Conservation (phyloP, 2,797 vertebrate genomes). For the Myotis myotis region DNA sequence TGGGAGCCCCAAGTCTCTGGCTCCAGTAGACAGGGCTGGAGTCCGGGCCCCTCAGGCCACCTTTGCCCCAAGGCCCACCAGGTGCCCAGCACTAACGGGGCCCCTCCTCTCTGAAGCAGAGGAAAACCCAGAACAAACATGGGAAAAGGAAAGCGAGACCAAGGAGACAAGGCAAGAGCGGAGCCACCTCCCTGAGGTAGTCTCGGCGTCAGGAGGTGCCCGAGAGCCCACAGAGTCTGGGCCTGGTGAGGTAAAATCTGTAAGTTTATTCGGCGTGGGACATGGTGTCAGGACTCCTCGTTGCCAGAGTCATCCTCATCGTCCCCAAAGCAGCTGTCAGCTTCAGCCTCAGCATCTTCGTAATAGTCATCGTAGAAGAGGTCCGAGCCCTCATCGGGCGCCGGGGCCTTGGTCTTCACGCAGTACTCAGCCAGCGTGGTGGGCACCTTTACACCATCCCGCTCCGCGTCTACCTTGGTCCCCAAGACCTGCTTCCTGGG, state of each 20-base stretch:
- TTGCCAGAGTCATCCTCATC: conserved; percentile 94
- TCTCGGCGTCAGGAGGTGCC: conserved; percentile 51
- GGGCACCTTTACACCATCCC: conserved; percentile 96
- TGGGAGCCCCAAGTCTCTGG: not conserved
- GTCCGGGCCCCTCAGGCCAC: not conserved
- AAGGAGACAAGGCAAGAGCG: not conserved
- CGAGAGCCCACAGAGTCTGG: conserved; percentile 73
- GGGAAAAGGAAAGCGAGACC: not conserved
- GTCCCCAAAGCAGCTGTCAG: conserved; percentile 93
- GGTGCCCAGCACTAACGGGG: not conserved
- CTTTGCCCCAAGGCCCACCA: not conserved
- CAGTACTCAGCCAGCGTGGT: conserved; percentile 96
- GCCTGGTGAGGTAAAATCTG: conserved; percentile 82
- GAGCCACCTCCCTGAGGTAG: conserved; percentile 66
- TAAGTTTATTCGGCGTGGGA: conserved; percentile 70
- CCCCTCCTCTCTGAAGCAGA: not conserved
- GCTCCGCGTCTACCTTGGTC: conserved; percentile 94
- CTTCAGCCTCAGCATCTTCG: conserved; percentile 92
- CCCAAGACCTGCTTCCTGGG: conserved; percentile 95
- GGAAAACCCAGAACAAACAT: not conserved
- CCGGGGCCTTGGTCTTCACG: conserved; percentile 92
- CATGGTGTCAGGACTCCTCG: conserved; percentile 92
- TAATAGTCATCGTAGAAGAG: conserved; percentile 97
- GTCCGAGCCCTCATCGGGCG: conserved; percentile 93
- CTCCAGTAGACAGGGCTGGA: not conserved